Evolutionary conservation across 1,140 invertebrate genomes (phyloP).

Genomic region (Bursaphelenchus mucronatus): DNA sequence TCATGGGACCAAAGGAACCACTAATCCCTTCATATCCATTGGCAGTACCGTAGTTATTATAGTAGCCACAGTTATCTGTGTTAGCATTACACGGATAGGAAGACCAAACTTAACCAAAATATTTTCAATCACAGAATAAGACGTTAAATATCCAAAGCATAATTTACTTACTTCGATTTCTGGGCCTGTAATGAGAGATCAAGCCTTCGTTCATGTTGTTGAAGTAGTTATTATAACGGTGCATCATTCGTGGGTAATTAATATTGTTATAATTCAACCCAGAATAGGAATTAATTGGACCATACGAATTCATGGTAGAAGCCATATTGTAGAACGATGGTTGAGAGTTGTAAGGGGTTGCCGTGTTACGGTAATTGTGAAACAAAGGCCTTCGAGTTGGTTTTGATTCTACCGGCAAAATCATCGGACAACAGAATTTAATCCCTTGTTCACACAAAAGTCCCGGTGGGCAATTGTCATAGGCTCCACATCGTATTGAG

Average conservation of each 20-base stretch:
- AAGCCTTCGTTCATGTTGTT: not conserved
- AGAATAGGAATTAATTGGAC: conserved; percentile 1
- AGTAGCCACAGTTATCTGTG: too few relatives aligned
- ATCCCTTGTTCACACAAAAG: conserved; percentile 13
- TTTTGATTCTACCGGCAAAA: not conserved
- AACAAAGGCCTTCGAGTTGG: conserved; percentile 1
- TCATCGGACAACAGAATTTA: conserved; percentile 16
- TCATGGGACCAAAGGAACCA: too few relatives aligned
- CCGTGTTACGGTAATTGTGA: conserved; percentile 11
- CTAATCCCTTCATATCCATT: too few relatives aligned
- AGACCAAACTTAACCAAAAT: too few relatives aligned
- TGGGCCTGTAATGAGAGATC: not conserved
- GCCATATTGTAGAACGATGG: conserved; percentile 5
- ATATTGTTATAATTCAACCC: conserved; percentile 3
- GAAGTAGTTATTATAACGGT: conserved; percentile 16
- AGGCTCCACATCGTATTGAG: conserved; percentile 4
- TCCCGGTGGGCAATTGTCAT: conserved; percentile 15
- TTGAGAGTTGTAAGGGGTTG: conserved; percentile 4
- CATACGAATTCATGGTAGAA: not conserved
- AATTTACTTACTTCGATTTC: conserved; percentile 17
- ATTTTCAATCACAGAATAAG: not conserved
- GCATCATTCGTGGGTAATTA: conserved; percentile 3
- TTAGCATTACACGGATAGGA: too few relatives aligned
- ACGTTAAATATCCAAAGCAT: not conserved
- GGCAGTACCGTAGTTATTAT: too few relatives aligned